phyloP scores from a whole-genome alignment of 2,113 vertebrate genomes.

The Pluvialis apricaria region DNA sequence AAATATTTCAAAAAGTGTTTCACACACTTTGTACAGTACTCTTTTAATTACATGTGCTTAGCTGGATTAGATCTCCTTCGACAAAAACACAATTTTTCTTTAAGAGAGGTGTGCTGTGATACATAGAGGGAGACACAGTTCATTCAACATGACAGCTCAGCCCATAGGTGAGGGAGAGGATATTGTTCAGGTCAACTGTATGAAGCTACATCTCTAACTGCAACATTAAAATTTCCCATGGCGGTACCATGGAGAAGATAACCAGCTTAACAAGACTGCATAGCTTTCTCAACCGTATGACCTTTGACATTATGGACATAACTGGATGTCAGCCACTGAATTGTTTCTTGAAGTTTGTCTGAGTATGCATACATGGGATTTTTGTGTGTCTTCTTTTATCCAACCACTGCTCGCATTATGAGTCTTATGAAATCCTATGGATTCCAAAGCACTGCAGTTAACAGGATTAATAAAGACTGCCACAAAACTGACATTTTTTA shows the following conservation, averaged over 20 bases:
- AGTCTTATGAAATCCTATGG: not conserved
- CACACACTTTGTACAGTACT: not conserved
- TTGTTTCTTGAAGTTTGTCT: not conserved
- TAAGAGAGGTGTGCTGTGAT: not conserved
- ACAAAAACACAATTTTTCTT: not conserved
- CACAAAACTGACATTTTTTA: not conserved
- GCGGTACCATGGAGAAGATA: not conserved
- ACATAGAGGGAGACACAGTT: not conserved
- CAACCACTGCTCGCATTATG: not conserved
- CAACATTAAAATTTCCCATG: not conserved
- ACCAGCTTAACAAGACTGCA: not conserved
- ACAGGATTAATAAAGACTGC: constrained; percentile 33
- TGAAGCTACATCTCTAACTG: not conserved
- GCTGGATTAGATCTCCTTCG: not conserved
- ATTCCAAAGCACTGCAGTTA: not conserved
- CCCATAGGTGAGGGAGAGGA: not conserved
- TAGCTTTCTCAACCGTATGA: not conserved
- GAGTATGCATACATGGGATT: not conserved
- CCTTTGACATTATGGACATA: not conserved
- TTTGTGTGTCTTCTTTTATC: not conserved
- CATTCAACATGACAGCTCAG: not conserved
- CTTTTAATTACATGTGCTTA: not conserved
- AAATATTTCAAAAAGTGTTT: not conserved
- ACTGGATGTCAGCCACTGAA: not conserved
- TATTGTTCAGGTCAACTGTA: not conserved